phyloP scores from a whole-genome alignment of 2,797 vertebrate species.

The Sebastes oblongus region DNA sequence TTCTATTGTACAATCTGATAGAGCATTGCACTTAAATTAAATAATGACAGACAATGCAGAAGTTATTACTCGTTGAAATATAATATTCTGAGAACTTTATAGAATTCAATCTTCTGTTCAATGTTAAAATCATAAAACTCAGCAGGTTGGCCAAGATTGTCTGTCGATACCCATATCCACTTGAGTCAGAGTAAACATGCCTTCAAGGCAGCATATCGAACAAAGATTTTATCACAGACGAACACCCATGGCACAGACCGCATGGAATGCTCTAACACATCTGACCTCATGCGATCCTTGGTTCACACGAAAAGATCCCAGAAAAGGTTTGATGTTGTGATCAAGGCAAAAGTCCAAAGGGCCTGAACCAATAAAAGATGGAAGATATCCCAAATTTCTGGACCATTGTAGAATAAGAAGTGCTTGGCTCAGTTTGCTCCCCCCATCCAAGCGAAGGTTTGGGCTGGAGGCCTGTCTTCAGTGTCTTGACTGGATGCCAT shows the following conservation, averaged over 20 bases:
- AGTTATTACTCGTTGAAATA: constrained; percentile 53
- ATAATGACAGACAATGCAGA: constrained; percentile 44
- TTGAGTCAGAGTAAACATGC: constrained; percentile 52
- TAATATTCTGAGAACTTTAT: constrained; percentile 67
- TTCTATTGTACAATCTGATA: constrained; percentile 52
- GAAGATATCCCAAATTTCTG: constrained; percentile 62
- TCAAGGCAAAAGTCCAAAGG: constrained; percentile 60
- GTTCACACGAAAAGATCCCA: constrained; percentile 66
- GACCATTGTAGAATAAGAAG: constrained; percentile 67
- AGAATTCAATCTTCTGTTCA: constrained; percentile 52
- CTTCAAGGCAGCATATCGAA: constrained; percentile 13
- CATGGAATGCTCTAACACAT: constrained; percentile 48
- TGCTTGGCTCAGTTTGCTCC: constrained; percentile 52
- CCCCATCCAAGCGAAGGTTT: constrained; percentile 67
- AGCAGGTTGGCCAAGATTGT: constrained; percentile 43
- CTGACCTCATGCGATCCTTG: constrained; percentile 53
- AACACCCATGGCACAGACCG: constrained; percentile 49
- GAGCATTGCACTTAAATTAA: constrained; percentile 52
- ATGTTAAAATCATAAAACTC: constrained; percentile 54
- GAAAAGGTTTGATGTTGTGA: constrained; percentile 63
- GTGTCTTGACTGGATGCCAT: constrained; percentile 75
- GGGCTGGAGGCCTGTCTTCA: constrained; percentile 65
- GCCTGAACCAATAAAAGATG: constrained; percentile 68
- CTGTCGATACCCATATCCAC: constrained; percentile 41
- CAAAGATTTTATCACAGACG: constrained; percentile 50